Evolutionary conservation across 2,797 vertebrate species (phyloP), one percentile per base, ranked within the genome.

Genomic region (Hydrophis major): DNA sequence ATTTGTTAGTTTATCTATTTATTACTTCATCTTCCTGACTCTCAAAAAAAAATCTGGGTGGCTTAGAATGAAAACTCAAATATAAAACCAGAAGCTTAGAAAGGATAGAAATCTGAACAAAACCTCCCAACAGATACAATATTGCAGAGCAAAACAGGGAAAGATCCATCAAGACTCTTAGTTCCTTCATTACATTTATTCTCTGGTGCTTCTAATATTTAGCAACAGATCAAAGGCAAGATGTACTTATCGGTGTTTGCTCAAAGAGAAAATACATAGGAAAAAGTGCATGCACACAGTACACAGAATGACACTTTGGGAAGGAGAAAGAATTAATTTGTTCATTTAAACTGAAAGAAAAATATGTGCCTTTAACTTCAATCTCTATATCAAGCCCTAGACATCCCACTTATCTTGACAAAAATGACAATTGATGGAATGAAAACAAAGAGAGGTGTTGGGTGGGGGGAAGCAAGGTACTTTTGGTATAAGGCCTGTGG

Each of bases 161-260:
- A 3, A 14, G 55, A 22, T 50, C 20, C 12, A 47, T 92, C 86
- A 59, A 18, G 0, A 74, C 89, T 50, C 0, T 89, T 47, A 5
- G 74, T 78, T 47, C 25, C 56, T 90, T 42, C 16, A 37, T 32
- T 50, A 56, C 88, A 91, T 78, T 95, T 90, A 69, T 94, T 95
- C 92, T 94, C 86, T 32, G 94, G 53, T 86, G 89, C 88, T 89
- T 42, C 60, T 37, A 4, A 94, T 63, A 66, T 55, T 90, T 83
- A 92, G 55, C 57, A 83, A 0, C 53, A 93, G 57, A 93, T 90
- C 83, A 91, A 95, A 95, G 61, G 88, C 47, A 94, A 94, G 92
- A 93, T 89, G 55, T 95, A 94, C 96, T 97, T 97, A 96, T 56
- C 57, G 94, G 90, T 93, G 95, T 96, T 97, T 96, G 97, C 92